Conservation (phyloP, 1,140 invertebrate species). For the Coptotermes formosanus region DNA sequence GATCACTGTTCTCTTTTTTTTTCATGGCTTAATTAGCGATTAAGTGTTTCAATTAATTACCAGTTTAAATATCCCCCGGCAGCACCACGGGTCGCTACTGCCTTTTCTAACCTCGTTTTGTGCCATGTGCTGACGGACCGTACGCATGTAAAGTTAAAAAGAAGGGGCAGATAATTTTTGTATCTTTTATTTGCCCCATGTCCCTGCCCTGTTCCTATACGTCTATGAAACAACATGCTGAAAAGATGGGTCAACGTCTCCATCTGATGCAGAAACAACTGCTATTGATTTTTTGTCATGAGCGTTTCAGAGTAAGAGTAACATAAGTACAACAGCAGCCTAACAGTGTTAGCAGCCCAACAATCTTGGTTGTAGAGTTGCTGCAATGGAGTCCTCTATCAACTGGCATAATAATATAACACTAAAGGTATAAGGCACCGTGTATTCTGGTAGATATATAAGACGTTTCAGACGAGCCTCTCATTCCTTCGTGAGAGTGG, state of each 20-base stretch:
- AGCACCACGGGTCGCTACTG: neutral
- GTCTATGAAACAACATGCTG: neutral
- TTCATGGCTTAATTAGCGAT: neutral
- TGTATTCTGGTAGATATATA: too few species aligned
- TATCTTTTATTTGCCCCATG: neutral
- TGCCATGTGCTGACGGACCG: neutral
- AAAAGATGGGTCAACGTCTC: slow-evolving; percentile 10
- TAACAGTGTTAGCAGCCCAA: too few species aligned
- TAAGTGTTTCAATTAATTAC: neutral
- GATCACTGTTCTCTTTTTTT: neutral
- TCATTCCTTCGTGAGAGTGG: too few species aligned
- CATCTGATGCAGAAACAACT: slow-evolving; percentile 15
- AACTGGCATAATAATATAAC: too few species aligned
- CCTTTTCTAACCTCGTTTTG: neutral
- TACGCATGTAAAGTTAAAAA: neutral
- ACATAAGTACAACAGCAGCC: neutral
- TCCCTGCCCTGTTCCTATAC: neutral
- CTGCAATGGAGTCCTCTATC: too few species aligned
- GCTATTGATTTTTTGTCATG: neutral
- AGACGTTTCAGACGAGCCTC: too few species aligned
- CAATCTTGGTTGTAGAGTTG: too few species aligned
- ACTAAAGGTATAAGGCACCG: too few species aligned
- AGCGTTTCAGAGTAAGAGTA: neutral
- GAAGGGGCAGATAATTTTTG: neutral
- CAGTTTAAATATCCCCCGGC: neutral